These are phyloP conservation scores for Teleopsis dalmanni DNA, from an alignment of 1,140 invertebrate species.

Conservation along the genomic window DNA sequence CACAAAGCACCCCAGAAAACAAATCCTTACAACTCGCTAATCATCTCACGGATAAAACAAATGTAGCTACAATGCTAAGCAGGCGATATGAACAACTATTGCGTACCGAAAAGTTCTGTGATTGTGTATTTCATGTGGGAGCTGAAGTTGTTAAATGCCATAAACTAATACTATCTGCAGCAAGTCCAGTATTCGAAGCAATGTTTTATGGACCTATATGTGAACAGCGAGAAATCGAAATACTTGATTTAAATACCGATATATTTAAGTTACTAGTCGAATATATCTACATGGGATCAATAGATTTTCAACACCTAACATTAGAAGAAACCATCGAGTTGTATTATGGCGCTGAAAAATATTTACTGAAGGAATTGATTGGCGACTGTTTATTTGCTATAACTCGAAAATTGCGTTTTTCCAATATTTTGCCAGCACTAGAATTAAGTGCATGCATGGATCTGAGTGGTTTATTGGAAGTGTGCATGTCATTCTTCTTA, in stretches of 20 bases:
- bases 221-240: constrained; percentile 29
- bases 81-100: constrained; percentile 32
- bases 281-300: constrained; percentile 30
- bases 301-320: constrained; percentile 25
- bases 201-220: constrained; percentile 63
- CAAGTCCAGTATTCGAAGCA: constrained; percentile 69
- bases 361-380: constrained; percentile 35
- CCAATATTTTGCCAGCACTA: constrained; percentile 35
- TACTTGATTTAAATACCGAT: constrained; percentile 32
- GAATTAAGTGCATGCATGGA: constrained; percentile 38
- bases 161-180: constrained; percentile 58
- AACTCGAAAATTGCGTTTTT: constrained; percentile 29
- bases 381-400: constrained; percentile 24
- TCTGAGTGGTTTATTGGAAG: constrained; percentile 28
- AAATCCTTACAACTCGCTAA: constrained; percentile 3
- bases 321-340: constrained; percentile 36
- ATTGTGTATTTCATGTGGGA: constrained; percentile 35
- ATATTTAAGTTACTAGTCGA: constrained; percentile 32
- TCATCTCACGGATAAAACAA: constrained; percentile 21
- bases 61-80: constrained; percentile 15
- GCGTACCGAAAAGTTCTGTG: constrained; percentile 27
- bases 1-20: not conserved
- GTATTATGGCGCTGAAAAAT: constrained; percentile 41
- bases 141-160: constrained; percentile 45
- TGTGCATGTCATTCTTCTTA: constrained; percentile 36